Evolutionary conservation across 2,113 vertebrate species (phyloP), one percentile per base, ranked within the genome.

Genomic region (Myiopsitta monachus): DNA sequence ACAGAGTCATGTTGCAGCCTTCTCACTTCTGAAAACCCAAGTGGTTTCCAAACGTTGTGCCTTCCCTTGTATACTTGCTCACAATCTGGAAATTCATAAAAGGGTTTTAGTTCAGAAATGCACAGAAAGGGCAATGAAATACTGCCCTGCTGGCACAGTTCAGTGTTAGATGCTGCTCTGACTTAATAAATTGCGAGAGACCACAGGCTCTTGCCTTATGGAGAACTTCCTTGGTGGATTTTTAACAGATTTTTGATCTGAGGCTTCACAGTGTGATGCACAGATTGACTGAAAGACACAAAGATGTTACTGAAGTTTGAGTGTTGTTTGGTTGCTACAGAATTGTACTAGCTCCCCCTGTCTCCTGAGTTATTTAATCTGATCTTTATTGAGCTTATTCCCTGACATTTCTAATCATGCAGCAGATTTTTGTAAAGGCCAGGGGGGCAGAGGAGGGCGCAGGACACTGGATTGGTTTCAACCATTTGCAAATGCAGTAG

Each of bases 161-260:
- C 81, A 73, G 57, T 21, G 3, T 59, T 46, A 80, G 86, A 67
- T 73, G 54, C 52, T 90, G n/a, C 59, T 91, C 52, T 79, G 55
- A 90, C 54, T 43, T 83, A 78, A 80, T 21, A 91, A 85, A 66
- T 43, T 54, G 41, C 36, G n/a, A 93, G 43, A 89, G 18, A 85
- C 27, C 78, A 85, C 61, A 64, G 59, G 26, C 28, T 91, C 31
- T 66, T 76, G 24, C 46, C 51, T 87, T 54, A 54, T 39, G 41
- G 84, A 85, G 78, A 73, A 72, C 61, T 69, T 79, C 43, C 68
- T 79, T 18, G 3, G 61, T 82, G 52, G n/a, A 62, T 78, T 91
- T 95, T 86, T 84, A 87, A 44, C 36, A 80, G 70, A 23, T 57
- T 41, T 94, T 81, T 94, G 88, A 77, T 92, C 66, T 49, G 43